These are phyloP conservation scores for Forbesichthys papilliferus DNA, from an alignment of 2,113 vertebrate genomes.

Conservation along the genomic window DNA sequence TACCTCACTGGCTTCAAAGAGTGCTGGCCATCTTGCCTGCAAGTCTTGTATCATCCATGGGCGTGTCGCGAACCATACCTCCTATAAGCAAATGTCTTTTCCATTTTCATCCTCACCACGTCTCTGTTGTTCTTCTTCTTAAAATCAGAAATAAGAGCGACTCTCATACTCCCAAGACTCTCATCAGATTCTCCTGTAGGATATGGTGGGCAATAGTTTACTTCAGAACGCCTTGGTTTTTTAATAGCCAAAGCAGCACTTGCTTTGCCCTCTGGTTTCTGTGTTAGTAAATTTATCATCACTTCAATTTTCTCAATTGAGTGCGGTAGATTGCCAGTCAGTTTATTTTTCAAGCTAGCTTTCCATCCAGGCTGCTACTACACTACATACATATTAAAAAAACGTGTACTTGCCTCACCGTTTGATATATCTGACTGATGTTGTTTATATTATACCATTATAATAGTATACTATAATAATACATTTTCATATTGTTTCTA, in stretches of 20 bases:
- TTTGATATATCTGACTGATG: no score
- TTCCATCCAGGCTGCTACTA: slow-evolving; percentile 22
- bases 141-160: slow-evolving; percentile 39
- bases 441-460: no score
- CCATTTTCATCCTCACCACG: slow-evolving; percentile 29
- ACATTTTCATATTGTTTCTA: no score
- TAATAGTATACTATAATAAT: no score
- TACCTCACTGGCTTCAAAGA: no score
- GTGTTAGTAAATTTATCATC: slow-evolving; percentile 24
- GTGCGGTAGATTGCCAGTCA: slow-evolving; percentile 37
- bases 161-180: slow-evolving; percentile 28
- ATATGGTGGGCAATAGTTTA: slow-evolving; percentile 37
- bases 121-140: slow-evolving; percentile 33
- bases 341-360: slow-evolving; percentile 38
- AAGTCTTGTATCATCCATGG: slow-evolving; percentile 26
- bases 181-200: slow-evolving; percentile 30
- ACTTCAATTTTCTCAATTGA: slow-evolving; percentile 38
- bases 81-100: slow-evolving; percentile 35
- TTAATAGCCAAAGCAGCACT: slow-evolving; percentile 31
- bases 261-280: slow-evolving; percentile 34
- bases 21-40: slow-evolving; percentile 16
- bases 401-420: no score
- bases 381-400: no score
- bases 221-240: slow-evolving; percentile 16
- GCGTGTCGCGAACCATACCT: slow-evolving; percentile 20